phyloP scores from a whole-genome alignment of 2,797 vertebrate genomes.

The Rhadinocentrus ornatus region DNA sequence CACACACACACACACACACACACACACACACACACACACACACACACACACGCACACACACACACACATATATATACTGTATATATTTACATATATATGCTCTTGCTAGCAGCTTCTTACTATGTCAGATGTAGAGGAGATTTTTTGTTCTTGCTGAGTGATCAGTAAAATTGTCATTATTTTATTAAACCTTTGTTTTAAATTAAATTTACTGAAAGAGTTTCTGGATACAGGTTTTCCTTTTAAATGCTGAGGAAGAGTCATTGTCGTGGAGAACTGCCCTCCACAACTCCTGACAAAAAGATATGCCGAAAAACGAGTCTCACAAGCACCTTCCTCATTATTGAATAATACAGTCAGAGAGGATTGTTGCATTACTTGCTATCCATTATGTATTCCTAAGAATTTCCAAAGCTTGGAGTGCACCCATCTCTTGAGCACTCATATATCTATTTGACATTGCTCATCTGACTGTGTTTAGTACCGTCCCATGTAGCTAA shows the following conservation, averaged over 20 bases:
- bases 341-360: slow-evolving; percentile 58
- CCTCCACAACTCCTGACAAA: slow-evolving; percentile 29
- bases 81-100: no score
- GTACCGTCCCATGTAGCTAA: slow-evolving; percentile 21
- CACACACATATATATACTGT: no score
- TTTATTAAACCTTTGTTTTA: no score
- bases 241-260: slow-evolving; percentile 54
- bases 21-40: no score
- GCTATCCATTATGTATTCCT: slow-evolving; percentile 54
- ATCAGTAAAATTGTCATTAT: no score
- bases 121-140: no score
- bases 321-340: slow-evolving; percentile 30
- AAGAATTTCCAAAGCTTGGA: slow-evolving; percentile 46
- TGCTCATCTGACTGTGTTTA: slow-evolving; percentile 34
- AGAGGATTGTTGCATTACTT: slow-evolving; percentile 56
- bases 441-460: slow-evolving; percentile 45
- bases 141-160: no score
- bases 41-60: no score
- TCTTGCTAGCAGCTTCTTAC: no score
- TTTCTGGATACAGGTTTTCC: slow-evolving; percentile 34
- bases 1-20: no score
- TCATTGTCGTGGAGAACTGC: slow-evolving; percentile 48
- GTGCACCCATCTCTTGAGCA: slow-evolving; percentile 29
- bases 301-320: slow-evolving; percentile 20
- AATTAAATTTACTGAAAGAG: slow-evolving; percentile 9